phyloP scores from a whole-genome alignment of 1,140 invertebrate species.

The Nixonia krombeini region DNA sequence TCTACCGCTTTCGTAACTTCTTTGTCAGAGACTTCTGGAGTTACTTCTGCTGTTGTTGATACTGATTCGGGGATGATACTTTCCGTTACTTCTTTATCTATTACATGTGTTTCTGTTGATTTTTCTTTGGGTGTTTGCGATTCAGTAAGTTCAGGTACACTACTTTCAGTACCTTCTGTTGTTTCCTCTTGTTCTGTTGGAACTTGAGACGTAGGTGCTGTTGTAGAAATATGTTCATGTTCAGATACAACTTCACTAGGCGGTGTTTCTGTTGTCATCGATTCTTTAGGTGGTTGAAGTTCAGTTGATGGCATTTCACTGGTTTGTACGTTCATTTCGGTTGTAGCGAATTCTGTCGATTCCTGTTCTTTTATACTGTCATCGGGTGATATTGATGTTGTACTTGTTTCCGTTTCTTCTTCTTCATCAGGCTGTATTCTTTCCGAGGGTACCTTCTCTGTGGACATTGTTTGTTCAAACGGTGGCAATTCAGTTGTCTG shows the following conservation, averaged over 20 bases:
- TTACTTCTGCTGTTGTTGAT: constrained; percentile 10
- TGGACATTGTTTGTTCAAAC: constrained; percentile 39
- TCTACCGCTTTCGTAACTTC: constrained; percentile 3
- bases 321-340: constrained; percentile 22
- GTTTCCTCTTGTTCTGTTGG: constrained; percentile 6
- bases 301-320: constrained; percentile 32
- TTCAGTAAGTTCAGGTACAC: constrained; percentile 14
- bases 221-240: constrained; percentile 5
- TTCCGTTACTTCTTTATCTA: constrained; percentile 44
- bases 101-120: constrained; percentile 25
- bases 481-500: constrained; percentile 22
- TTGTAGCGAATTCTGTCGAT: constrained; percentile 10
- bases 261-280: constrained; percentile 3
- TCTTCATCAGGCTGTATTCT: constrained; percentile 46
- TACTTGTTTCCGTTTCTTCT: constrained; percentile 17
- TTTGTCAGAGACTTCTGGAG: constrained; percentile 5
- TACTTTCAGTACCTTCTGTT: constrained; percentile 10
- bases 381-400: background rate
- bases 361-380: constrained; percentile 10
- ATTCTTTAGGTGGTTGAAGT: too few species aligned
- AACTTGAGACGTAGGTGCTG: constrained; percentile 12
- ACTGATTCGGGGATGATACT: constrained; percentile 14
- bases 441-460: constrained; percentile 46
- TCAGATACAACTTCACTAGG: constrained; percentile 5
- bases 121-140: constrained; percentile 6